Base-by-base conservation (phyloP, 2,888 invertebrate species). In the Timema cristinae region DNA sequence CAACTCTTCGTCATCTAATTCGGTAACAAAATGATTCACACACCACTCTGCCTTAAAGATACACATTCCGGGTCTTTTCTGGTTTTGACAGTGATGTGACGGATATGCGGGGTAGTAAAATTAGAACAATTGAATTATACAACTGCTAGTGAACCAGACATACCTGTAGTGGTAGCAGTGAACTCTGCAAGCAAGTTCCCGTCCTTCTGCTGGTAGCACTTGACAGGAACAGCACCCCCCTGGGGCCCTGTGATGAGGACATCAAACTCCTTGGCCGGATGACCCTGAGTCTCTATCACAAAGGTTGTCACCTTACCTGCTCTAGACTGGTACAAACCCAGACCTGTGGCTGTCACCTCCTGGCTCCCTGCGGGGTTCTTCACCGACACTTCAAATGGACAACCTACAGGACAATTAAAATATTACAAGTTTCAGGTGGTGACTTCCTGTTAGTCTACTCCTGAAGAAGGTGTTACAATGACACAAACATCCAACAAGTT, bases 191-290 rank as follows among this genome's bases (percentile, higher is more conserved):
- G 91, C 71, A 97, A 85, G 79, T 96, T 91, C 2, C 98, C 98
- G 74, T 97, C 96, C 79, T 97, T 94, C 74, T 98, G 98, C 81
- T 96, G 96, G 82, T 97, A 97, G 80, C 98, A 97, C 72, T 96
- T 83, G 0, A 98, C 95, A 0, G 95, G 94, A 61, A 97, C 85
- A 0, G 94, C 93, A 75, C 90, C 86, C 0, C 92, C 89, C 8
- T 90, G 90, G 0, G 92, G 92, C 0, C 93, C 93, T 0, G 93
- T 92, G 1, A 94, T 92, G 0, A 96, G 92, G 0, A 96, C 95
- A 81, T 96, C 96, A 80, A 96, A 95, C 80, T 95, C 95, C 71
- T 95, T 85, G 1, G 93, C 93, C 2, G 93, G 90, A 67, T 92
- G 86, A 6, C 94, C 94, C 8, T 93, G 86, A 0, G 95, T 95